These are phyloP conservation scores for Accipiter virgatus DNA, from an alignment of 2,113 vertebrate genomes.

Conservation along the genomic window DNA sequence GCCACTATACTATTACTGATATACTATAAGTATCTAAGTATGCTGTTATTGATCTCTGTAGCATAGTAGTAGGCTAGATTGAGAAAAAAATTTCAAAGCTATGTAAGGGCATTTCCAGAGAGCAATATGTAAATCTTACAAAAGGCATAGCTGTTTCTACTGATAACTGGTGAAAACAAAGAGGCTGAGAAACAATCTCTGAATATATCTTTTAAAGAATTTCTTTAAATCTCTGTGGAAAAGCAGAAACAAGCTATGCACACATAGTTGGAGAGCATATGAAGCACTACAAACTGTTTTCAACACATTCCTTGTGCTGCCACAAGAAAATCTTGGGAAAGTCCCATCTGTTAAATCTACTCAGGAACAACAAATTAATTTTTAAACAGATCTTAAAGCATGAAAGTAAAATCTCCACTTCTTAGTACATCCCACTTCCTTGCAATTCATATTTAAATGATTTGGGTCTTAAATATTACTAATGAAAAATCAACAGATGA, in stretches of 20 bases:
- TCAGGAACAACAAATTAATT: not conserved
- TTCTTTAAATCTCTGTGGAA: not conserved
- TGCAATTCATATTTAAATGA: not conserved
- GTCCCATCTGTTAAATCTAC: not conserved
- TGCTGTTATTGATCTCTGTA: not conserved
- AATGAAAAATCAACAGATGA: not conserved
- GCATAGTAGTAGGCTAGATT: not conserved
- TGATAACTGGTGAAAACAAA: not conserved
- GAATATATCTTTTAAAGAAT: not conserved
- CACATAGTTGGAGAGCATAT: not conserved
- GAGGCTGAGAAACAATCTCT: not conserved
- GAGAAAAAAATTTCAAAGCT: not conserved
- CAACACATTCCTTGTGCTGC: not conserved
- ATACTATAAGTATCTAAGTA: too few relatives aligned
- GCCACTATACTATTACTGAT: not conserved
- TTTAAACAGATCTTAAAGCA: not conserved
- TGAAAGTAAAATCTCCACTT: not conserved
- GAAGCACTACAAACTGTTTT: not conserved
- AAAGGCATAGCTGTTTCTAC: not conserved
- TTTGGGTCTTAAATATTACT: not conserved
- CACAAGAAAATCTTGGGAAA: not conserved
- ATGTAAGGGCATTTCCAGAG: not conserved
- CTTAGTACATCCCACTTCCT: not conserved
- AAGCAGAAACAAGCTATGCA: not conserved
- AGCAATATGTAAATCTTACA: not conserved